Evolutionary conservation across 2,113 vertebrate species (phyloP).

Genomic region (Myodes glareolus): DNA sequence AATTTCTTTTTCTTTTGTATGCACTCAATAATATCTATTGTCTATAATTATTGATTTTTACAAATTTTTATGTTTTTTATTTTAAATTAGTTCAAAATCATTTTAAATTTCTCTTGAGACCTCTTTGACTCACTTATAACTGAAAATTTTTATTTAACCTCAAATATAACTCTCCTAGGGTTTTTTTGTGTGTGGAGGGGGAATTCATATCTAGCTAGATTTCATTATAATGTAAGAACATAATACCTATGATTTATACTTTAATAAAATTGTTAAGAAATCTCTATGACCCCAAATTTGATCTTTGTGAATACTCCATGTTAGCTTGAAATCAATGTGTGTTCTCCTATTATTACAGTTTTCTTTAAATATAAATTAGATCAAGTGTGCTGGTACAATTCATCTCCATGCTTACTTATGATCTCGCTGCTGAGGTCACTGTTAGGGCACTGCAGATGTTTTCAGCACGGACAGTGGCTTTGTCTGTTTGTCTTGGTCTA

Average conservation of each 20-base stretch:
- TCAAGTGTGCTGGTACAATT: neutral
- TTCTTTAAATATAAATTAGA: constrained; percentile 11
- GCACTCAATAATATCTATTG: neutral
- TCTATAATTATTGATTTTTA: neutral
- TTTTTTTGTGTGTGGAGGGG: neutral
- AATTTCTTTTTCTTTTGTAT: neutral
- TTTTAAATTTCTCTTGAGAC: neutral
- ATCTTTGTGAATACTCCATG: neutral
- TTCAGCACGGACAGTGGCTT: neutral
- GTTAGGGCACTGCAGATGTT: neutral
- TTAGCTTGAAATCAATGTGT: neutral
- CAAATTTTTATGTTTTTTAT: constrained; percentile 24
- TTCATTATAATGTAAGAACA: neutral
- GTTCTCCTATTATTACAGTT: neutral
- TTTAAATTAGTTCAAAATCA: constrained; percentile 23
- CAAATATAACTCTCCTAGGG: neutral
- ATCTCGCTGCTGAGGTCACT: neutral
- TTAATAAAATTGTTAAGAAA: neutral
- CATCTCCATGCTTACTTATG: neutral
- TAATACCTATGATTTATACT: neutral
- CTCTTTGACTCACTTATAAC: neutral
- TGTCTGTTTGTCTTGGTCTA: neutral
- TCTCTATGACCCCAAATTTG: neutral
- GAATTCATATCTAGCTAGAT: neutral
- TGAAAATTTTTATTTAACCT: neutral